phyloP scores from a whole-genome alignment of 2,113 vertebrate species.

The Donacobius atricapilla region DNA sequence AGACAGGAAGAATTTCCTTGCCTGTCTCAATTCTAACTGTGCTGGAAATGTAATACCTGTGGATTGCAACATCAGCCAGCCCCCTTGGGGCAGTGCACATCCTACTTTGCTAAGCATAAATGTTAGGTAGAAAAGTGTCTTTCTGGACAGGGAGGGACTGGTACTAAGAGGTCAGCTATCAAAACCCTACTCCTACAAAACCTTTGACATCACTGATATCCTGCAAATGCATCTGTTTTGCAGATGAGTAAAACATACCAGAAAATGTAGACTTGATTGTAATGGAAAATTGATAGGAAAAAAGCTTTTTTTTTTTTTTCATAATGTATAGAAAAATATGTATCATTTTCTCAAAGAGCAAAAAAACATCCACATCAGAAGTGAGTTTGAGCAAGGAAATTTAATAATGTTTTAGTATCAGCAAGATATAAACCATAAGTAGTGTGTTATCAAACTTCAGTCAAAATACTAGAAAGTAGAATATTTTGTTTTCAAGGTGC shows the following conservation, averaged over 20 bases:
- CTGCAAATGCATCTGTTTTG: not conserved
- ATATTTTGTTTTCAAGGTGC: not conserved
- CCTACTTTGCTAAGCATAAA: not conserved
- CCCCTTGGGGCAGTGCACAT: too few species aligned
- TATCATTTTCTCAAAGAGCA: not conserved
- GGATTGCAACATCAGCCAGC: not conserved
- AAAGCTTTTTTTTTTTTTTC: not conserved
- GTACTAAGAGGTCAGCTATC: not conserved
- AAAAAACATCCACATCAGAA: not conserved
- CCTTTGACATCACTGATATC: not conserved
- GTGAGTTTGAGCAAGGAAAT: not conserved
- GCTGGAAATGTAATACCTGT: not conserved
- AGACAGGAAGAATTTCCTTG: not conserved
- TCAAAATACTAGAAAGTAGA: not conserved
- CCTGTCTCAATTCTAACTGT: not conserved
- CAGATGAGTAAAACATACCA: not conserved
- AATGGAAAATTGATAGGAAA: not conserved
- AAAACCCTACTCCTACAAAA: not conserved
- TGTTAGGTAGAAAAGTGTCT: not conserved
- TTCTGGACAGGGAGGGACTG: not conserved
- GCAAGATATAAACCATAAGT: not conserved
- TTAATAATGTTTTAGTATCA: not conserved
- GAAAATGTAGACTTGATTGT: not conserved
- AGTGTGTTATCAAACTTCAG: not conserved
- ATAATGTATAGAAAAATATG: not conserved